These are phyloP conservation scores for Penaeus japonicus DNA, from an alignment of 1,140 invertebrate species.

Conservation along the genomic window DNA sequence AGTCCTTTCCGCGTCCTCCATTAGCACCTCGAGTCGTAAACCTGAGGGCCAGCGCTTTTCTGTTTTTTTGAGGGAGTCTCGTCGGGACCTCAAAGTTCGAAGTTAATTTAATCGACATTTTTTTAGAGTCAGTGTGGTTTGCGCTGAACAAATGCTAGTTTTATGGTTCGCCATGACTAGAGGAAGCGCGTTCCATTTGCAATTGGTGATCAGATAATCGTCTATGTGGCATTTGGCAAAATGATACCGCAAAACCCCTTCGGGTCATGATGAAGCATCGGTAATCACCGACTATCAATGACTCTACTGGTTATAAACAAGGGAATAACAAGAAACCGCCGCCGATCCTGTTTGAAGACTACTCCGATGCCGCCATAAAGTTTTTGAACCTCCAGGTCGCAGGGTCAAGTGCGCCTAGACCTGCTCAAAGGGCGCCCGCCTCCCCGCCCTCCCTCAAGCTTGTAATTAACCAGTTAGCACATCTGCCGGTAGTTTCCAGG, in stretches of 20 bases:
- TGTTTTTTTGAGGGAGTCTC: neutral
- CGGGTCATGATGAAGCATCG: neutral
- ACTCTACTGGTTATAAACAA: conserved; percentile 31
- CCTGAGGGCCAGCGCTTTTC: neutral
- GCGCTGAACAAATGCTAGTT: too few relatives aligned
- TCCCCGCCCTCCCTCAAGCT: conserved; percentile 10
- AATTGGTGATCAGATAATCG: too few relatives aligned
- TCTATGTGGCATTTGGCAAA: too few relatives aligned
- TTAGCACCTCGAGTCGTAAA: conserved; percentile 44
- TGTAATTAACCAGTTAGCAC: conserved; percentile 39
- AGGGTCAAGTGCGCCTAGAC: conserved; percentile 33
- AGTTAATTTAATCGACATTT: neutral
- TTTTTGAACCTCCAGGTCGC: conserved; percentile 27
- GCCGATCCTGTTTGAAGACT: neutral
- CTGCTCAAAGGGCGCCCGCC: conserved; percentile 29
- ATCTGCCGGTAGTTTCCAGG: conserved; percentile 23
- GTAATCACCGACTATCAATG: neutral
- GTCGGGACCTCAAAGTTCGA: neutral
- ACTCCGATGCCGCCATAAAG: conserved; percentile 20
- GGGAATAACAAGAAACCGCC: conserved; percentile 10
- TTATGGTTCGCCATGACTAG: too few relatives aligned
- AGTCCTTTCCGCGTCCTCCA: conserved; percentile 13
- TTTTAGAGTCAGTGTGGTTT: too few relatives aligned
- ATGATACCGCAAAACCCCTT: neutral
- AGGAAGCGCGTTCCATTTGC: too few relatives aligned